phyloP scores from a whole-genome alignment of 2,113 vertebrate species.

The Vombatus ursinus region DNA sequence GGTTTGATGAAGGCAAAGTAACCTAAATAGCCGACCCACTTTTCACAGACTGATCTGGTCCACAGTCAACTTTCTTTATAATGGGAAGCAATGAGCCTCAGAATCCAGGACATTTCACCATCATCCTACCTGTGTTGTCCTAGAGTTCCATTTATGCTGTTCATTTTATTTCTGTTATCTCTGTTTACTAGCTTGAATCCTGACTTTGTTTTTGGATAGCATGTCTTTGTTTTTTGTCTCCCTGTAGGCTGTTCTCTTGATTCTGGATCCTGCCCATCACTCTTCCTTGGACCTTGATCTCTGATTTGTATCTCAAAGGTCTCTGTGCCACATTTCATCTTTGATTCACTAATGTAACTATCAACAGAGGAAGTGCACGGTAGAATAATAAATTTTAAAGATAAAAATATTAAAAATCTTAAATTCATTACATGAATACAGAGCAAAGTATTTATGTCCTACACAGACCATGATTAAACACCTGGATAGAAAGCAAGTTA shows the following conservation, averaged over 20 bases:
- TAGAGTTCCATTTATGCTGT: neutral
- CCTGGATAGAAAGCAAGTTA: neutral
- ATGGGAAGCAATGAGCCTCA: neutral
- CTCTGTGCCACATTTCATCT: neutral
- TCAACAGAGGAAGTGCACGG: neutral
- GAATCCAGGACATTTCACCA: neutral
- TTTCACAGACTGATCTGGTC: neutral
- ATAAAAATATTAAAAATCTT: neutral
- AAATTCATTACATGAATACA: neutral
- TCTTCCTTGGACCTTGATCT: neutral
- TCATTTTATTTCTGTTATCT: neutral
- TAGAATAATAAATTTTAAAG: neutral
- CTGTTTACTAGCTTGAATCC: neutral
- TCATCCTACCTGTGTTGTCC: neutral
- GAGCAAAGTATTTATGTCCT: neutral
- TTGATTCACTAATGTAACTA: neutral
- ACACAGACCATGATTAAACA: no score
- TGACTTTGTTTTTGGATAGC: neutral
- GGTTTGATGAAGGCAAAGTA: no score
- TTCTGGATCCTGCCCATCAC: neutral
- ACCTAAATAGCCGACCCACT: neutral
- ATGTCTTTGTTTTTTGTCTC: neutral
- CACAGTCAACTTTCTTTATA: neutral
- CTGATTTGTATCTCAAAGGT: neutral
- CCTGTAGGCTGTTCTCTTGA: neutral